These are phyloP conservation scores for Bursaphelenchus okinawaensis DNA, from an alignment of 2,888 invertebrate species.

Conservation along the genomic window DNA sequence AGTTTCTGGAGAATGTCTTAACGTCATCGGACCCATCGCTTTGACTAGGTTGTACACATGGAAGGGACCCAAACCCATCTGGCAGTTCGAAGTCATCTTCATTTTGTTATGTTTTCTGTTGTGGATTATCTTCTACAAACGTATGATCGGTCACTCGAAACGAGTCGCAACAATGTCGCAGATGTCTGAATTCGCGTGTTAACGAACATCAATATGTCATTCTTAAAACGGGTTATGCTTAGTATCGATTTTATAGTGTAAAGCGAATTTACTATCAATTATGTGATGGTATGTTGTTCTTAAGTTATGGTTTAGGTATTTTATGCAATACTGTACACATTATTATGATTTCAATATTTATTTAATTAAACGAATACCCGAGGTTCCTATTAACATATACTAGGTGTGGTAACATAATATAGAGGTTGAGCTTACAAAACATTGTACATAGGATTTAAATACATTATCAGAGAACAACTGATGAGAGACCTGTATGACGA, in stretches of 20 bases:
- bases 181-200: background rate
- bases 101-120: constrained; percentile 10
- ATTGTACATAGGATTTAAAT: too few relatives aligned
- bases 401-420: too few relatives aligned
- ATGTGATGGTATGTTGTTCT: too few relatives aligned
- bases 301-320: background rate
- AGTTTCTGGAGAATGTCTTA: constrained; percentile 26
- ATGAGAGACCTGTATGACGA: too few relatives aligned
- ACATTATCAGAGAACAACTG: too few relatives aligned
- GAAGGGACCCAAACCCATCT: constrained; percentile 15
- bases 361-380: background rate
- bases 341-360: background rate
- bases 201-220: too few relatives aligned
- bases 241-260: too few relatives aligned
- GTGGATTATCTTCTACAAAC: constrained; percentile 27
- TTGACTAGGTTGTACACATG: constrained; percentile 28
- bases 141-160: constrained; percentile 17
- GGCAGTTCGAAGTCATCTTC: constrained; percentile 18
- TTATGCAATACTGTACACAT: background rate
- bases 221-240: too few relatives aligned
- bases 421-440: too few relatives aligned
- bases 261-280: too few relatives aligned
- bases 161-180: constrained; percentile 1
- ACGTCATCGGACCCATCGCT: constrained; percentile 27
- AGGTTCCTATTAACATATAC: too few relatives aligned